A percentile compares a stretch with the other conserved stretches of the same genome.
phyloP scores from a whole-genome alignment of 2,888 invertebrate genomes.

The Caenorhabditis afra region DNA sequence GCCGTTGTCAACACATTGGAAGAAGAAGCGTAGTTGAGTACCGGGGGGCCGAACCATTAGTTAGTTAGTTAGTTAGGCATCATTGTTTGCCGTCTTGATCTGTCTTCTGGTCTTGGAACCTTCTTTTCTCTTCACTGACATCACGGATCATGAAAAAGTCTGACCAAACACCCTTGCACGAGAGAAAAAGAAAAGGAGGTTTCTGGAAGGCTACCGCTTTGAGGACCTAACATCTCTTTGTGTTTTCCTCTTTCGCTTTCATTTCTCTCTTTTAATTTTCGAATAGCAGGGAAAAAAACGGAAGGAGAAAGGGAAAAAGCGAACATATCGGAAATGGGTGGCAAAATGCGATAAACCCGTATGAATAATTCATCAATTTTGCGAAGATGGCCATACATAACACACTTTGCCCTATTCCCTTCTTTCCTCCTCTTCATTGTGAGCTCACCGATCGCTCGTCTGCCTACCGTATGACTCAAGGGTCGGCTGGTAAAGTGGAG shows the following conservation, averaged over 20 bases:
- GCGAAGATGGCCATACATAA: constrained; percentile 10
- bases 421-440: too few species aligned
- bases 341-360: constrained; percentile 8
- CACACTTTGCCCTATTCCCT: constrained; percentile 32
- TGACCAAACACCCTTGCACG: not conserved
- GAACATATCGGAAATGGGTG: not conserved
- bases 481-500: constrained; percentile 17
- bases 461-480: constrained; percentile 46
- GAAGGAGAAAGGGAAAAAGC: not conserved
- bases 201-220: too few species aligned
- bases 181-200: too few species aligned
- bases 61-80: constrained; percentile 1
- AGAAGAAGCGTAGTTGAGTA: not conserved
- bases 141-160: constrained; percentile 4
- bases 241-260: not conserved
- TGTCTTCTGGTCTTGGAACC: not conserved
- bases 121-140: not conserved
- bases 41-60: too few species aligned
- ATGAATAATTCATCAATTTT: constrained; percentile 42
- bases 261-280: constrained; percentile 1
- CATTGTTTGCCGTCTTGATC: constrained; percentile 2
- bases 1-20: not conserved
- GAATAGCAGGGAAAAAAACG: not conserved
- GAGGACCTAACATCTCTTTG: too few species aligned
- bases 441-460: too few species aligned